Percentiles rank a stretch among this genome's conserved stretches.
Conservation (phyloP, 2,113 vertebrate genomes). For the Cyanoliseus patagonus region DNA sequence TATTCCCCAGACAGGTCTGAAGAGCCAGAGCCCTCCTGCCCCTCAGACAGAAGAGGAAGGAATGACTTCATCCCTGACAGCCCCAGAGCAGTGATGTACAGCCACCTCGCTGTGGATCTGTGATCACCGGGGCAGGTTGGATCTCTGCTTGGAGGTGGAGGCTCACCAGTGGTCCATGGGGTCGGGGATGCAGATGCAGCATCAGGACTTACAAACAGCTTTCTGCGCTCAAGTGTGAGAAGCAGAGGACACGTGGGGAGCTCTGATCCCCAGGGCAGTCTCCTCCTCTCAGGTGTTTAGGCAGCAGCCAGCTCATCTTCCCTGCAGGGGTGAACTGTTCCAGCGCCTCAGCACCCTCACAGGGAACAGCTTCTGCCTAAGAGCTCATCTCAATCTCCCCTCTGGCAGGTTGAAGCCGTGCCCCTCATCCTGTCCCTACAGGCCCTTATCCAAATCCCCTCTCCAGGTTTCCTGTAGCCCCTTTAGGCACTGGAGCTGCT, state of each 20-base stretch:
- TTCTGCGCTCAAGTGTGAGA: not conserved
- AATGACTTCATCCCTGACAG: not conserved
- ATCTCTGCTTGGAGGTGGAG: not conserved
- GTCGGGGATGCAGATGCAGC: not conserved
- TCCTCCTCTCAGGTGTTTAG: not conserved
- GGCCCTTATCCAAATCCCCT: not conserved
- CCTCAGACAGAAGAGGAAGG: not conserved
- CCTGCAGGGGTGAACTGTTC: not conserved
- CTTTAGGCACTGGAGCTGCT: not conserved
- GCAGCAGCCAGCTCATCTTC: not conserved
- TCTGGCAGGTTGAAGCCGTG: not conserved
- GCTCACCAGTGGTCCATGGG: fast-evolving
- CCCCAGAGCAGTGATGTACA: fast-evolving
- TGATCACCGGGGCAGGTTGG: not conserved
- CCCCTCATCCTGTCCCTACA: not conserved
- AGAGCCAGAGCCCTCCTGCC: not conserved
- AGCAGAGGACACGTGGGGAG: not conserved
- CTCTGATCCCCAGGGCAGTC: not conserved
- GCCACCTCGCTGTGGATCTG: fast-evolving
- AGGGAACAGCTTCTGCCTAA: not conserved
- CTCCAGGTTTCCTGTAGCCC: not conserved
- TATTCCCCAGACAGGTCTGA: not conserved
- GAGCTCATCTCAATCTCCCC: not conserved
- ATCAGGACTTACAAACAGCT: not conserved
- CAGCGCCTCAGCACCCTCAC: not conserved